These are phyloP conservation scores for Ectemnius continuus DNA, from an alignment of 2,888 invertebrate genomes.

Conservation along the genomic window DNA sequence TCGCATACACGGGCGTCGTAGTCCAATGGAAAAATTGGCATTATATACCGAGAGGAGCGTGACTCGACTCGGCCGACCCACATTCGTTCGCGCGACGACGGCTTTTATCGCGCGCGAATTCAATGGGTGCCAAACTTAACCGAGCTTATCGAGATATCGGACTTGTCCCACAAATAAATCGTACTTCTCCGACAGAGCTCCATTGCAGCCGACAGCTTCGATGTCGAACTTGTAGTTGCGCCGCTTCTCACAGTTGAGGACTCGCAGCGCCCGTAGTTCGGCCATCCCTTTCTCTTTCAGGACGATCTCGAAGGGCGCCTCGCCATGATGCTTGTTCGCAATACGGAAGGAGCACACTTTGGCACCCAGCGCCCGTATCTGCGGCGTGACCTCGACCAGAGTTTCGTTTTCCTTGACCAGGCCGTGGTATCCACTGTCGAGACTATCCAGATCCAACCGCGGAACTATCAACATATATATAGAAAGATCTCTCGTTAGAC, in stretches of 20 bases:
- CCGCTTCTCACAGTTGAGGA: conserved; percentile 95
- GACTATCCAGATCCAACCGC: conserved; percentile 87
- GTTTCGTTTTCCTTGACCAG: conserved; percentile 96
- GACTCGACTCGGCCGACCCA: conserved; percentile 30
- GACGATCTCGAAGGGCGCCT: conserved; percentile 94
- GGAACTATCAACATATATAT: conserved; percentile 81
- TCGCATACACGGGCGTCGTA: conserved; percentile 5
- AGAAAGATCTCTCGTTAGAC: conserved; percentile 19
- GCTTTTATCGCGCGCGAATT: conserved; percentile 20
- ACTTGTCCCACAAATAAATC: conserved; percentile 59
- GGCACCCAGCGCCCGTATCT: conserved; percentile 88
- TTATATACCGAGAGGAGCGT: conserved; percentile 16
- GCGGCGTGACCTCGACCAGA: conserved; percentile 94
- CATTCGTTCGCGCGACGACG: conserved; percentile 14
- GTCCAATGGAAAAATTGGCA: conserved; percentile 28
- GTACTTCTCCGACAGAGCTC: conserved; percentile 89
- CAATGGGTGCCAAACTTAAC: conserved; percentile 18
- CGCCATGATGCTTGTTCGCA: conserved; percentile 94
- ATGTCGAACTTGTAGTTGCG: conserved; percentile 98
- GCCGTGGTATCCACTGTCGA: conserved; percentile 94
- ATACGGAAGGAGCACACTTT: conserved; percentile 92
- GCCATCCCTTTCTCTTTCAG: conserved; percentile 89
- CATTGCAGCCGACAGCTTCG: conserved; percentile 94
- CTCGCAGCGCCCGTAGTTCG: conserved; percentile 89
- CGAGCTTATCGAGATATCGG: conserved; percentile 8